Evolutionary conservation across 2,888 invertebrate genomes (phyloP).

Genomic region (Eupithecia dodoneata): DNA sequence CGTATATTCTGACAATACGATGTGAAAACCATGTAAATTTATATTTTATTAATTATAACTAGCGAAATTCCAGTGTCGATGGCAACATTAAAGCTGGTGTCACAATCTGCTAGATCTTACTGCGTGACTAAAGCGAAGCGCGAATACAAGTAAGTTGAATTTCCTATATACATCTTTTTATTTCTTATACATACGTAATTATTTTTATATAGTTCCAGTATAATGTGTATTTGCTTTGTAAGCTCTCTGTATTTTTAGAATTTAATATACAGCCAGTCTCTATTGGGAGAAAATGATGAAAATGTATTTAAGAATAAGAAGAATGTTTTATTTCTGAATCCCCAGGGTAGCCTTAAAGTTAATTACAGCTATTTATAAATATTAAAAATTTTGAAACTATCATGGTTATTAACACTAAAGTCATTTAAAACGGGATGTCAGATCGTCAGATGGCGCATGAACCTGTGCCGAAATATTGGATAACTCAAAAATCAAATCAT

Average conservation of each 20-base stretch:
- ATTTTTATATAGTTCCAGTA: not conserved
- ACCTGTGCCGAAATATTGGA: too few species aligned
- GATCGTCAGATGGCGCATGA: too few species aligned
- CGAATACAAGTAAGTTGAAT: constrained; percentile 47
- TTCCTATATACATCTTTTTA: not conserved
- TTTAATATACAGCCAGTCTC: too few species aligned
- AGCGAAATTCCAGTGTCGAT: constrained; percentile 16
- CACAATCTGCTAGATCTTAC: constrained; percentile 34
- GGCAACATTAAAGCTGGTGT: constrained; percentile 40
- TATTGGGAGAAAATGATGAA: too few species aligned
- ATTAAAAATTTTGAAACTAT: too few species aligned
- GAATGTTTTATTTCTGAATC: too few species aligned
- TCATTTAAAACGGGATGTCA: too few species aligned
- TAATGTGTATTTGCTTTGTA: not conserved
- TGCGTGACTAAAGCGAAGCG: constrained; percentile 36
- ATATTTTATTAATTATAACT: not conserved
- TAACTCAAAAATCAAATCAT: too few species aligned
- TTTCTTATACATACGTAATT: not conserved
- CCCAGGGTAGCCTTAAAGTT: too few species aligned
- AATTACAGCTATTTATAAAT: too few species aligned
- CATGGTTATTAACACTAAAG: too few species aligned
- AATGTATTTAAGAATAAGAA: too few species aligned
- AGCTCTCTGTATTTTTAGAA: not conserved
- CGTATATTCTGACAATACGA: not conserved
- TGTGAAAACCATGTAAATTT: not conserved